Evolutionary conservation across 2,797 vertebrate species (phyloP).

Genomic region (Sebastes hopkinsi): DNA sequence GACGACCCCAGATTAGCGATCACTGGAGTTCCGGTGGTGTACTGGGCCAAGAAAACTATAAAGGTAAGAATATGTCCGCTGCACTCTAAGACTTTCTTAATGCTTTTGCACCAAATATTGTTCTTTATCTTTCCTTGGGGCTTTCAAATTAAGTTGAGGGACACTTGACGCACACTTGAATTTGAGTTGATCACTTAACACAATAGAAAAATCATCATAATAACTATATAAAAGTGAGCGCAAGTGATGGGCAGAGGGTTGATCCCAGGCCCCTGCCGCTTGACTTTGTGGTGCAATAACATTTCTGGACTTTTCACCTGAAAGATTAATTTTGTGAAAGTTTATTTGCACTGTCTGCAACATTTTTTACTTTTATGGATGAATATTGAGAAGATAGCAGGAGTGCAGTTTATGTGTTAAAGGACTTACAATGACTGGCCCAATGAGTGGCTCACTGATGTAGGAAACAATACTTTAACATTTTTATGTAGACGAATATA

Average conservation of each 20-base stretch:
- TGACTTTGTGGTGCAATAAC: background rate
- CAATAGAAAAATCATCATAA: background rate
- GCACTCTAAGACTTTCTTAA: background rate
- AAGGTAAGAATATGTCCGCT: constrained; percentile 84
- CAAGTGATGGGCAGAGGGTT: background rate
- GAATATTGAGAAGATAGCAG: background rate
- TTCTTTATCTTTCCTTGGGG: background rate
- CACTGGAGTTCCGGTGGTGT: constrained; percentile 92
- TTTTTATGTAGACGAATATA: no score
- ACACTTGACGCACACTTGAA: background rate
- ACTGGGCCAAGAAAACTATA: constrained; percentile 90
- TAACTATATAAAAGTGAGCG: background rate
- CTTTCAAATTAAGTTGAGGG: background rate
- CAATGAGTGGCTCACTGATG: background rate
- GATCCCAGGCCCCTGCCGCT: background rate
- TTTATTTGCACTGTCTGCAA: background rate
- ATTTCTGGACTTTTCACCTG: background rate
- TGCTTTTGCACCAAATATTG: background rate
- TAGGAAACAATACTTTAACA: background rate
- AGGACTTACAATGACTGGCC: background rate
- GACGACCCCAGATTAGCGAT: constrained; percentile 93
- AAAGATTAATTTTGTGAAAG: background rate
- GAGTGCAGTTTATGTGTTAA: background rate
- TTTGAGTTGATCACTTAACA: background rate
- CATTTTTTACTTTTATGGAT: background rate